A percentile compares a stretch with the other conserved stretches of the same genome.
These are phyloP conservation scores for Peromyscus aztecus DNA, from an alignment of 2,797 vertebrate genomes.

Conservation along the genomic window DNA sequence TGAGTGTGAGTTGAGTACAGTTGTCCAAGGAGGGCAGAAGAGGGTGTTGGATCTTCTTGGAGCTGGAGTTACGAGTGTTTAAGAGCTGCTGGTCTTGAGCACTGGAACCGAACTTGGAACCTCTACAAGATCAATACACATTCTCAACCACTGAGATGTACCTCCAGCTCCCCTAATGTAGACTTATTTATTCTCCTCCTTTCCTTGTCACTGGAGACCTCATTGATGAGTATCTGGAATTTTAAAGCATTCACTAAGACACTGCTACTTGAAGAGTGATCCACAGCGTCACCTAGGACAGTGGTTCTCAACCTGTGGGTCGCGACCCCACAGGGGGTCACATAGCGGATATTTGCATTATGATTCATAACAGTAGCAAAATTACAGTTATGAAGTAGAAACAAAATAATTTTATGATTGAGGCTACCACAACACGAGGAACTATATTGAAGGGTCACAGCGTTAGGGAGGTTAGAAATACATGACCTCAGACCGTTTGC, in stretches of 20 bases:
- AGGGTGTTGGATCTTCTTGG: background rate
- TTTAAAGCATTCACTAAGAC: slow-evolving; percentile 2
- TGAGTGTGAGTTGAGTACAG: background rate
- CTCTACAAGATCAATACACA: background rate
- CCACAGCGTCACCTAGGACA: background rate
- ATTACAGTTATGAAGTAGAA: background rate
- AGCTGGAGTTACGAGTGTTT: background rate
- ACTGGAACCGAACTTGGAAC: background rate
- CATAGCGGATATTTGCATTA: background rate
- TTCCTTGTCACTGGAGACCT: background rate
- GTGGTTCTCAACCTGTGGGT: background rate
- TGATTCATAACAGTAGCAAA: background rate
- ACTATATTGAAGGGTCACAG: background rate
- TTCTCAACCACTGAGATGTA: background rate
- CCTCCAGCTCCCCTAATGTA: background rate
- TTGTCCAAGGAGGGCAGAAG: background rate
- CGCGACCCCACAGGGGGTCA: background rate
- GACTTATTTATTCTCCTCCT: background rate
- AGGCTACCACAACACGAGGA: background rate
- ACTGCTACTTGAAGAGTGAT: background rate
- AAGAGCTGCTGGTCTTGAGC: background rate
- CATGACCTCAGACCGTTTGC: background rate
- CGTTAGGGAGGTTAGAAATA: background rate
- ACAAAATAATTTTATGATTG: background rate
- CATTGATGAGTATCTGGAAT: background rate